Conservation (phyloP, 1,140 invertebrate species). For the Apis dorsata region DNA sequence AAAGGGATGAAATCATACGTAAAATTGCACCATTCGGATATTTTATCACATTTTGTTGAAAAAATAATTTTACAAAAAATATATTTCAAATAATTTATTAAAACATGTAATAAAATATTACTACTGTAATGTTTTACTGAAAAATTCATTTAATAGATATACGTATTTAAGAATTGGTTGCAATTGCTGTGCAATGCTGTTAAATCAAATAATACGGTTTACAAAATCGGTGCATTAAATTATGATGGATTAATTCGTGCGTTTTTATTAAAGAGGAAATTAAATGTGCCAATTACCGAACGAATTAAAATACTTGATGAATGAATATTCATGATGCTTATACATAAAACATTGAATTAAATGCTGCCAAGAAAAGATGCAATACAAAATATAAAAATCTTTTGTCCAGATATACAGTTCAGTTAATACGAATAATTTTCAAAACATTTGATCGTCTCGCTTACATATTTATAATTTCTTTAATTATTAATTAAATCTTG, state of each 20-base stretch:
- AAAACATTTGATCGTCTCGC: neutral
- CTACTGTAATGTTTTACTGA: neutral
- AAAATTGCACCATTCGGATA: neutral
- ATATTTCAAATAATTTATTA: neutral
- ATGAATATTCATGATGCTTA: neutral
- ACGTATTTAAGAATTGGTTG: neutral
- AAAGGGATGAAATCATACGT: neutral
- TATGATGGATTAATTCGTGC: neutral
- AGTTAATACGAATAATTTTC: neutral
- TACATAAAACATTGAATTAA: neutral
- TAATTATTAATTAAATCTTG: neutral
- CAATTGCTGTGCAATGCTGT: neutral
- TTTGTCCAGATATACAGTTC: neutral
- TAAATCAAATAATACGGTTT: neutral
- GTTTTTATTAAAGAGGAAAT: neutral
- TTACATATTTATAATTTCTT: neutral
- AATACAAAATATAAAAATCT: neutral
- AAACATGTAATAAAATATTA: neutral
- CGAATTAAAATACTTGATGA: slow-evolving; percentile 1
- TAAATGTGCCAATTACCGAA: neutral
- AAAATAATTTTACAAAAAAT: neutral
- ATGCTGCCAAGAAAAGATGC: neutral
- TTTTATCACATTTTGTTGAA: too few relatives aligned
- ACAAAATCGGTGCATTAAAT: neutral
- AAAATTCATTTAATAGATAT: neutral